These are phyloP conservation scores for Phainopepla nitens DNA, from an alignment of 2,113 vertebrate species.

Conservation along the genomic window DNA sequence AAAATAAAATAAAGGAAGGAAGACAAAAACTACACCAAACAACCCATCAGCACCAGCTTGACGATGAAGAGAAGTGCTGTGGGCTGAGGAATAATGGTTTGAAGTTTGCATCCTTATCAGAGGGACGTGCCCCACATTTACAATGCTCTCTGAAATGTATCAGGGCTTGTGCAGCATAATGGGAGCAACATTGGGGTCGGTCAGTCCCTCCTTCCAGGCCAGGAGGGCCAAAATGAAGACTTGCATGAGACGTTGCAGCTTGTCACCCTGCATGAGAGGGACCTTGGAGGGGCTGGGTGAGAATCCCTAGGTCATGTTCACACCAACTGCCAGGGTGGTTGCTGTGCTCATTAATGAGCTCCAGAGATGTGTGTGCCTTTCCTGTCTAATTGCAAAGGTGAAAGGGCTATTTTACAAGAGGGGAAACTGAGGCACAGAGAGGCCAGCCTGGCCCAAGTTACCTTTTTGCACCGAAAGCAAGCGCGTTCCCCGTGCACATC, in stretches of 20 bases:
- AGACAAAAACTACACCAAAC: background rate
- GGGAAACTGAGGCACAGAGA: background rate
- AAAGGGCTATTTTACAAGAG: background rate
- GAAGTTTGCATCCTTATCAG: slow-evolving; percentile 4
- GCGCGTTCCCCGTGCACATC: accelerated
- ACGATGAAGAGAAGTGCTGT: background rate
- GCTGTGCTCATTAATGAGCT: background rate
- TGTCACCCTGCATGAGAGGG: background rate
- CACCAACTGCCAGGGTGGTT: accelerated
- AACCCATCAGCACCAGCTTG: background rate
- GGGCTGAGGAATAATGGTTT: slow-evolving; percentile 51
- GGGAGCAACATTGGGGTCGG: accelerated
- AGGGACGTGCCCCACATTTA: background rate
- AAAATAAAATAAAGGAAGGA: background rate
- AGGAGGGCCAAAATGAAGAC: background rate
- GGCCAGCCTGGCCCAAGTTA: background rate
- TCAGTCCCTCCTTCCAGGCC: background rate
- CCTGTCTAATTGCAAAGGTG: background rate
- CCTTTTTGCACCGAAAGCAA: background rate
- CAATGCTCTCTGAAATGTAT: background rate
- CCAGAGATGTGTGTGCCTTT: background rate
- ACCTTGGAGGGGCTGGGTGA: background rate
- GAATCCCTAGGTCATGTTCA: accelerated
- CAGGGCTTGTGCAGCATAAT: background rate
- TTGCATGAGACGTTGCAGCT: accelerated